These are phyloP conservation scores for Proisotoma minuta DNA, from an alignment of 2,888 invertebrate species.

Conservation along the genomic window DNA sequence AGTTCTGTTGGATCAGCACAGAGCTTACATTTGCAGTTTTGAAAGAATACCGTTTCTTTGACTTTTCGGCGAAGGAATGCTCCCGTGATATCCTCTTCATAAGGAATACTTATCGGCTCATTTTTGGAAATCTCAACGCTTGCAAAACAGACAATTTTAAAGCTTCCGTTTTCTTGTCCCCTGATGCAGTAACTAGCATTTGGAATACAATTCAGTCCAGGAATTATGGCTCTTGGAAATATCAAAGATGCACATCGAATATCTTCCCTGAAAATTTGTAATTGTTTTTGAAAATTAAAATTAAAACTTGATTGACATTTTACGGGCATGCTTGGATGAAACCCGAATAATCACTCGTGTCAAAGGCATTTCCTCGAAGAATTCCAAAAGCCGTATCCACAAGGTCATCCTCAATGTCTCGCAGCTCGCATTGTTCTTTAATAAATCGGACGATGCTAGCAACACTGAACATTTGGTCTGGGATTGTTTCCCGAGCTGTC, in stretches of 20 bases:
- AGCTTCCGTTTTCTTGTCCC: conserved; percentile 11
- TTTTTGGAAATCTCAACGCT: conserved; percentile 12
- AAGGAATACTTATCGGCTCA: conserved; percentile 9
- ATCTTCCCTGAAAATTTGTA: not conserved
- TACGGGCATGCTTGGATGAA: not conserved
- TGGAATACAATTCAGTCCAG: conserved; percentile 17
- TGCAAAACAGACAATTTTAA: conserved; percentile 4
- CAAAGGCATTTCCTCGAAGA: conserved; percentile 10
- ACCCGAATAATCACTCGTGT: conserved; percentile 10
- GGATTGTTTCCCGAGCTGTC: not conserved
- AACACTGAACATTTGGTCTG: not conserved
- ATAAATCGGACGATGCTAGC: not conserved
- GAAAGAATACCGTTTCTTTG: conserved; percentile 11
- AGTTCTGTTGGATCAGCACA: conserved; percentile 25
- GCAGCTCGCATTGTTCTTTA: not conserved
- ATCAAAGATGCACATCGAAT: conserved; percentile 16
- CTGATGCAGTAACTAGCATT: conserved; percentile 13
- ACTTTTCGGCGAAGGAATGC: conserved; percentile 15
- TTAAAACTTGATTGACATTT: not conserved
- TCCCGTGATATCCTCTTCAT: conserved; percentile 9
- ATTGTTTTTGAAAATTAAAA: not conserved
- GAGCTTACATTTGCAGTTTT: conserved; percentile 19
- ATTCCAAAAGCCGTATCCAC: conserved; percentile 13
- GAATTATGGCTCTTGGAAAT: conserved; percentile 15
- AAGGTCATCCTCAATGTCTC: conserved; percentile 11